Percentiles rank a stretch among this genome's conserved stretches.
These are phyloP conservation scores for Coptotermes formosanus DNA, from an alignment of 1,140 invertebrate genomes.

Conservation along the genomic window DNA sequence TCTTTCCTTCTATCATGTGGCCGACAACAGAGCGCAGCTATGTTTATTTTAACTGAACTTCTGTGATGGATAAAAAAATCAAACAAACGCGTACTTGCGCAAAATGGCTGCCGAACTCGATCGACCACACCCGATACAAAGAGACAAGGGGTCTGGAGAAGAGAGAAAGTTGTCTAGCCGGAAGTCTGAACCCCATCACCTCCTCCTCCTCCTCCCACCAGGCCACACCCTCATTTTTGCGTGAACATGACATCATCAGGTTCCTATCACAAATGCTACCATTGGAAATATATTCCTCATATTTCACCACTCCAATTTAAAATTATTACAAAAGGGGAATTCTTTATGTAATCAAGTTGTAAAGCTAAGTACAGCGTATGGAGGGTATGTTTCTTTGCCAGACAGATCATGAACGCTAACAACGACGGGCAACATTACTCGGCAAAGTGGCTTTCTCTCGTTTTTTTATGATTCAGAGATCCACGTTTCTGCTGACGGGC, in stretches of 20 bases:
- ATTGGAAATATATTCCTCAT: background rate
- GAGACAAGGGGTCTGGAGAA: background rate
- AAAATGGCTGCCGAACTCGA: constrained; percentile 4
- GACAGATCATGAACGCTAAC: too few relatives aligned
- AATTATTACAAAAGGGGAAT: background rate
- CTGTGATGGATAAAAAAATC: background rate
- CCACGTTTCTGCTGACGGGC: too few relatives aligned
- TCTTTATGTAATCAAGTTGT: background rate
- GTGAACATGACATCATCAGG: background rate
- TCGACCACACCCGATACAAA: background rate
- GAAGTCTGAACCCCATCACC: background rate
- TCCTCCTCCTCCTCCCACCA: background rate
- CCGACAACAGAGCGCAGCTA: background rate
- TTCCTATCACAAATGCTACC: background rate
- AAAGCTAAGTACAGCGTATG: background rate
- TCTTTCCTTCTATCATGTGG: background rate
- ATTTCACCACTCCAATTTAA: background rate
- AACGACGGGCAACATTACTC: too few relatives aligned
- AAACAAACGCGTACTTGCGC: background rate
- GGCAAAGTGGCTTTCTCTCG: too few relatives aligned
- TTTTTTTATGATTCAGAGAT: too few relatives aligned
- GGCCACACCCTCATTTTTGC: background rate
- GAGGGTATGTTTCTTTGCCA: background rate
- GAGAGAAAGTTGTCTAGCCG: constrained; percentile 5
- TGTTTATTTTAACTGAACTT: background rate